Evolutionary conservation across 2,797 vertebrate species (phyloP).

Genomic region (Numenius phaeopus): DNA sequence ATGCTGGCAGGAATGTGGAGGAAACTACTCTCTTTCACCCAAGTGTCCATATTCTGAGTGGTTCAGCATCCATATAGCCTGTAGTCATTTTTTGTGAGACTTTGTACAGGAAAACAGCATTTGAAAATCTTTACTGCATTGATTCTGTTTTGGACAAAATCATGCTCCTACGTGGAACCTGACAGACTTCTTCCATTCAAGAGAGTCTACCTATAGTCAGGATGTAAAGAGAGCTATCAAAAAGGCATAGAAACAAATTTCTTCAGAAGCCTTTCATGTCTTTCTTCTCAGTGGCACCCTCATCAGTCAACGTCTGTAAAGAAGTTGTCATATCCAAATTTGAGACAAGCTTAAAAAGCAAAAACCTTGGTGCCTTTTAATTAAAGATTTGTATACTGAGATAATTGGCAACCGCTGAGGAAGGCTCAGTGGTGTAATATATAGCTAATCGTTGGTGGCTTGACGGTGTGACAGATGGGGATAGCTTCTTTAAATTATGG

Average conservation of each 20-base stretch:
- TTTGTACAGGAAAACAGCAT: not conserved
- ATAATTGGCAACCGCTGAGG: not conserved
- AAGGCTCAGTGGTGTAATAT: not conserved
- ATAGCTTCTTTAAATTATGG: not conserved
- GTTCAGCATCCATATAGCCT: not conserved
- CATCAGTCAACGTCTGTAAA: slow-evolving; percentile 12
- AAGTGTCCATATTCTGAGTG: not conserved
- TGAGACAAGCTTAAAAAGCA: not conserved
- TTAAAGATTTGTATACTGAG: not conserved
- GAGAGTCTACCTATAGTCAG: not conserved
- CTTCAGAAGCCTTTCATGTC: not conserved
- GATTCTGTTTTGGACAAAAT: not conserved
- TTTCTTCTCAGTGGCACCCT: not conserved
- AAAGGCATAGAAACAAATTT: not conserved
- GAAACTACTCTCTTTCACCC: not conserved
- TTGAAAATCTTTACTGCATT: not conserved
- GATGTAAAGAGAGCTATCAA: not conserved
- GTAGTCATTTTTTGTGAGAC: not conserved
- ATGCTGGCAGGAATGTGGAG: not conserved
- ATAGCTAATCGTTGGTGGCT: not conserved
- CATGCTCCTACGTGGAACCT: not conserved
- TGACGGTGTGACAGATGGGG: not conserved
- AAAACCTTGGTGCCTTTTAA: slow-evolving; percentile 23
- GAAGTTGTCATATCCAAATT: not conserved
- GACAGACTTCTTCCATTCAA: not conserved